These are phyloP conservation scores for Thecocarcelia acutangulata DNA, from an alignment of 2,888 invertebrate species.

Conservation along the genomic window DNA sequence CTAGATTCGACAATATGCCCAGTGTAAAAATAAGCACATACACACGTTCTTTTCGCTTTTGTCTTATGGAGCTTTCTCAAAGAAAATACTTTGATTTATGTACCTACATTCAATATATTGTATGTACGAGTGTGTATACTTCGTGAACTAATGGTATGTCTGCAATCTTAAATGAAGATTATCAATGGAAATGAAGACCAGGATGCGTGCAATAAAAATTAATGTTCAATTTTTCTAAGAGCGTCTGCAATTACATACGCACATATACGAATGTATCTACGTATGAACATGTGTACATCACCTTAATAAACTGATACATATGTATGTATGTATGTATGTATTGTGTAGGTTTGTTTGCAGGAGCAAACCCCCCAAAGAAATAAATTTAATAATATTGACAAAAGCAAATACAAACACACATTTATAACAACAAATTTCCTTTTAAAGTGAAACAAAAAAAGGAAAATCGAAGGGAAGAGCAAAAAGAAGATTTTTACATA, in stretches of 20 bases:
- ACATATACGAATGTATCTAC: not conserved
- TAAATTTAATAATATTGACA: constrained; percentile 16
- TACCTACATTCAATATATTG: no score
- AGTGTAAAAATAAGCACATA: no score
- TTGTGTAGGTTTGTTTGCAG: not conserved
- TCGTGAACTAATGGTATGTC: constrained; percentile 25
- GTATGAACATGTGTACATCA: not conserved
- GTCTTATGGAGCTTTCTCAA: no score
- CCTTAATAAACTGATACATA: not conserved
- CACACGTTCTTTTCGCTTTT: no score
- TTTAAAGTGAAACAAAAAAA: not conserved
- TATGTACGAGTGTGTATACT: no score
- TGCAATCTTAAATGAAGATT: constrained; percentile 34
- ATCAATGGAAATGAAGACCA: not conserved
- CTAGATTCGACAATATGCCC: no score
- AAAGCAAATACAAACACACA: not conserved
- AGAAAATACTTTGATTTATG: no score
- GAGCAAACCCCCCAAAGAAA: not conserved
- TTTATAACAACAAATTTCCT: not conserved
- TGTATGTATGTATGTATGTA: no score
- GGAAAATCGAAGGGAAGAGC: not conserved
- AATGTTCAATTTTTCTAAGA: constrained; percentile 13
- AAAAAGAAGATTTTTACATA: not conserved
- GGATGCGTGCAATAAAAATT: not conserved
- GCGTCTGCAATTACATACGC: not conserved